Evolutionary conservation across 2,797 vertebrate species (phyloP).

Genomic region (Taenioides sp.): DNA sequence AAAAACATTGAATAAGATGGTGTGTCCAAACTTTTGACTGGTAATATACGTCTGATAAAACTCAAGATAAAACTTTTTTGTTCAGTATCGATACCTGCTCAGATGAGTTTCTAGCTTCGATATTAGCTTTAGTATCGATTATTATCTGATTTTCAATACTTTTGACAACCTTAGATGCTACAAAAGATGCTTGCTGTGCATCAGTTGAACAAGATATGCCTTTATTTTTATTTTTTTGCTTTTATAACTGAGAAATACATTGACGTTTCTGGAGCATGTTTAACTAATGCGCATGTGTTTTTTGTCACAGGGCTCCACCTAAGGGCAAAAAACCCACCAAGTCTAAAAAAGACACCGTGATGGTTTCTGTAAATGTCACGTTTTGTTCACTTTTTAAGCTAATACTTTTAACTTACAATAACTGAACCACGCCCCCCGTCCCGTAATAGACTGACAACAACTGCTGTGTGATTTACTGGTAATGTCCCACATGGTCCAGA

Average conservation of each 20-base stretch:
- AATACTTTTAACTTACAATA: conserved; percentile 44
- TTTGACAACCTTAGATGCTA: too few species aligned
- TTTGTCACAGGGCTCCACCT: conserved; percentile 66
- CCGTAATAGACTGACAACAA: conserved; percentile 27
- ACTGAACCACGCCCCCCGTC: conserved; percentile 1
- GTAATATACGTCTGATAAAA: too few species aligned
- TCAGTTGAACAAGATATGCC: neutral
- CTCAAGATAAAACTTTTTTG: too few species aligned
- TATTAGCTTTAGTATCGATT: too few species aligned
- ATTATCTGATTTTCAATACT: too few species aligned
- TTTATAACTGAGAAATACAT: neutral
- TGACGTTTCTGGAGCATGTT: conserved; percentile 34
- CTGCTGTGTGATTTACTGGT: conserved; percentile 42
- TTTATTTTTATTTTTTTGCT: neutral
- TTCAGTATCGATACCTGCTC: too few species aligned
- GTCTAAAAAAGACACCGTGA: conserved; percentile 65
- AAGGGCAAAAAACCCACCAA: conserved; percentile 68
- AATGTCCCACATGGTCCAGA: conserved; percentile 19
- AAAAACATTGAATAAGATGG: too few species aligned
- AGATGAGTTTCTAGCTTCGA: too few species aligned
- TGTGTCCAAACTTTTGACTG: too few species aligned
- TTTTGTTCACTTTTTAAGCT: conserved; percentile 40
- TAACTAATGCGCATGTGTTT: conserved; percentile 54
- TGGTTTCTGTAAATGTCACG: conserved; percentile 67
- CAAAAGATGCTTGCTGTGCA: neutral